These are phyloP conservation scores for Oriolus oriolus DNA, from an alignment of 2,113 vertebrate genomes.

Conservation along the genomic window DNA sequence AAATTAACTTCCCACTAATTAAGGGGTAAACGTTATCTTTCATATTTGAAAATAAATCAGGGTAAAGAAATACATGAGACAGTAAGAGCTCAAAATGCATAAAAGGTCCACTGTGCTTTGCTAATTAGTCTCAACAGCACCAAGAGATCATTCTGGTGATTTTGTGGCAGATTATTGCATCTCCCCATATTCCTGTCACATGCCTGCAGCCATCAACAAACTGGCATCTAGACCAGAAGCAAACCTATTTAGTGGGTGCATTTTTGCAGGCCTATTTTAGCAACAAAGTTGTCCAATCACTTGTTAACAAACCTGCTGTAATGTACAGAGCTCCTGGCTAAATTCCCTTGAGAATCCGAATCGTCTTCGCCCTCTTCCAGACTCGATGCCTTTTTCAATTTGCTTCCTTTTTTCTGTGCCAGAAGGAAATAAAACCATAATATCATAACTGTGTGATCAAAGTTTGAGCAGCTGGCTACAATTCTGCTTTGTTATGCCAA, in stretches of 20 bases:
- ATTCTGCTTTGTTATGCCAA: neutral
- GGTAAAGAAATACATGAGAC: neutral
- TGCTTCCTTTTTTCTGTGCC: constrained; percentile 85
- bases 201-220: neutral
- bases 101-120: neutral
- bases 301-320: constrained; percentile 78
- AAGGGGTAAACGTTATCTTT: neutral
- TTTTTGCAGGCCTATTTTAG: neutral
- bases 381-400: constrained; percentile 85
- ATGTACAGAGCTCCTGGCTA: constrained; percentile 75
- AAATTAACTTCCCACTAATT: neutral
- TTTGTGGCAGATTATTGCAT: neutral
- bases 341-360: constrained; percentile 78
- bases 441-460: neutral
- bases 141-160: neutral
- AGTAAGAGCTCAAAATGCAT: neutral
- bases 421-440: constrained; percentile 8
- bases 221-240: neutral
- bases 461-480: neutral
- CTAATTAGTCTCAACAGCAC: neutral
- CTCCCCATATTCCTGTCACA: neutral
- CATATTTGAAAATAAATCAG: neutral
- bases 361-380: constrained; percentile 89
- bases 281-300: neutral
- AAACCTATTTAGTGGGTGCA: neutral